phyloP scores from a whole-genome alignment of 1,140 invertebrate genomes.

The Drosophila nasuta region DNA sequence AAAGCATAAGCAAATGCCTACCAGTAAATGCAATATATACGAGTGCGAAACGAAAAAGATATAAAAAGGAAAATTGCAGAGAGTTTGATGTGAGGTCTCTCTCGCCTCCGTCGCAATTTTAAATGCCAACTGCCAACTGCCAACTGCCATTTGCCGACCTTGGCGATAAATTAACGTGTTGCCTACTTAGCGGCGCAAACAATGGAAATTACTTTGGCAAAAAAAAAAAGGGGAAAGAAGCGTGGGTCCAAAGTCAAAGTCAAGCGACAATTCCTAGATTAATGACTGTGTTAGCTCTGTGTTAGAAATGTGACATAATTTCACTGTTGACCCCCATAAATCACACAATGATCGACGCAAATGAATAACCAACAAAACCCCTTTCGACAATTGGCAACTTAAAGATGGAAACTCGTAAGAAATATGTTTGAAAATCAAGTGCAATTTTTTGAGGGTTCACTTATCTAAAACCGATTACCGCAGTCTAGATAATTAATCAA shows the following conservation, averaged over 20 bases:
- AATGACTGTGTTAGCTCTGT: neutral
- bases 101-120: neutral
- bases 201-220: slow-evolving; percentile 22
- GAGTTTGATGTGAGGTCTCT: slow-evolving; percentile 14
- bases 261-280: neutral
- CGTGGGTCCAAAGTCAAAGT: too few species aligned
- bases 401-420: too few species aligned
- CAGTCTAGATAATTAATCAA: neutral
- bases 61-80: slow-evolving; percentile 22
- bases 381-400: too few species aligned
- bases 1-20: slow-evolving; percentile 18
- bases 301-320: slow-evolving; percentile 11
- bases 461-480: neutral
- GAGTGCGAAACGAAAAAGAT: neutral
- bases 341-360: neutral
- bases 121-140: slow-evolving; percentile 25
- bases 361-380: too few species aligned
- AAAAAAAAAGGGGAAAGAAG: neutral
- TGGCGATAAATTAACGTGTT: slow-evolving; percentile 17
- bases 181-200: slow-evolving; percentile 16
- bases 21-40: slow-evolving; percentile 14
- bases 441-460: too few species aligned
- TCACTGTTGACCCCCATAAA: slow-evolving; percentile 5
- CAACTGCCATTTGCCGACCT: slow-evolving; percentile 22
- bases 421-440: too few species aligned